Conservation (phyloP, 2,113 vertebrate species). For the Spheniscus mendiculus region DNA sequence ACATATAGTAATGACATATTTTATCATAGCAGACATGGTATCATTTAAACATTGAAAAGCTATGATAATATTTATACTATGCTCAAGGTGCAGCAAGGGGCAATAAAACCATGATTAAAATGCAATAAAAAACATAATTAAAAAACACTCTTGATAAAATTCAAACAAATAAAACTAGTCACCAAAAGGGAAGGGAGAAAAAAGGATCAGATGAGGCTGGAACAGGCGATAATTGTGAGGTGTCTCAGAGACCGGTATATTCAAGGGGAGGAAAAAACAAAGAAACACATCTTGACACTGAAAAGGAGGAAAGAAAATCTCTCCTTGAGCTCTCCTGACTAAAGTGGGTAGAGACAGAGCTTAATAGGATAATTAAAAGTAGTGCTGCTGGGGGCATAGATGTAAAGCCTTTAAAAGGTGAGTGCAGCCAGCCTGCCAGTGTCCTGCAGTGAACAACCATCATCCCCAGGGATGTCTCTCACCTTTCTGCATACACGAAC, state of each 20-base stretch:
- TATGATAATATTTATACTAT: conserved; percentile 34
- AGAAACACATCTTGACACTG: background rate
- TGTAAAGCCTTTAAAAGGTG: background rate
- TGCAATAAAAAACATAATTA: conserved; percentile 44
- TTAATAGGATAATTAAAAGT: conserved; percentile 30
- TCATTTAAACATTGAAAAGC: conserved; percentile 42
- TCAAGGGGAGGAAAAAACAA: background rate
- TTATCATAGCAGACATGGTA: conserved; percentile 27
- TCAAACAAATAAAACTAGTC: conserved; percentile 23
- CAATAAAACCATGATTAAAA: conserved; percentile 56
- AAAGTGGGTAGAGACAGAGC: background rate
- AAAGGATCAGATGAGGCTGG: background rate
- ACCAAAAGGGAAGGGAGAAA: background rate
- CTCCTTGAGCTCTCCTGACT: background rate
- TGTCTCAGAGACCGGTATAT: background rate
- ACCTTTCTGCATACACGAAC: background rate
- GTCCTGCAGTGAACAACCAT: background rate
- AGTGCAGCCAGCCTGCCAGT: background rate
- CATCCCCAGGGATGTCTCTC: background rate
- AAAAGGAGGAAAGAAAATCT: background rate
- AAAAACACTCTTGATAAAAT: conserved; percentile 15
- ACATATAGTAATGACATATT: conserved; percentile 44
- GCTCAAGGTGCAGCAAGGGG: conserved; percentile 22
- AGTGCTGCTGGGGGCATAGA: background rate
- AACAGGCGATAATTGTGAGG: background rate